Evolutionary conservation across 2,888 invertebrate species (phyloP).

Genomic region (Patella ulyssiponensis): DNA sequence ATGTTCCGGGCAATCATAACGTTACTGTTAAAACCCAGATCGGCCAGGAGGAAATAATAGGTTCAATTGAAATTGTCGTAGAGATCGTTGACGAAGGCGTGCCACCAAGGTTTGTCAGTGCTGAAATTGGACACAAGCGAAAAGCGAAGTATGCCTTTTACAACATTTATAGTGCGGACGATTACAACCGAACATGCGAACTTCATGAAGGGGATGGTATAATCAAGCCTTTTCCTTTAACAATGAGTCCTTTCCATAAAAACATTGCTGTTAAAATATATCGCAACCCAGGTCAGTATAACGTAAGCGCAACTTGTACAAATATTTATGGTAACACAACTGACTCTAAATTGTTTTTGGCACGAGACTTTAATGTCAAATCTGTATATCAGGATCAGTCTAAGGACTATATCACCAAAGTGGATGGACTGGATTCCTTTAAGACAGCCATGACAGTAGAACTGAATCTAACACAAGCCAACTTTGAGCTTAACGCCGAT

Average conservation of each 20-base stretch:
- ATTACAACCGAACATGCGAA: conserved; percentile 44
- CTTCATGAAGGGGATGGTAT: conserved; percentile 48
- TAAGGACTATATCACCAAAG: conserved; percentile 33
- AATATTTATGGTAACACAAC: conserved; percentile 56
- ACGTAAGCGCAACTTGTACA: conserved; percentile 46
- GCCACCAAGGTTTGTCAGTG: conserved; percentile 47
- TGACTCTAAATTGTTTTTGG: conserved; percentile 41
- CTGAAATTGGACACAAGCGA: conserved; percentile 41
- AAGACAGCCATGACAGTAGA: conserved; percentile 20
- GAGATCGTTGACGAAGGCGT: conserved; percentile 56
- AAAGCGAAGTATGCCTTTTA: conserved; percentile 31
- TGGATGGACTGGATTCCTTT: conserved; percentile 42
- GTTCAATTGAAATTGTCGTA: conserved; percentile 44
- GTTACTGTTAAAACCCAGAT: conserved; percentile 48
- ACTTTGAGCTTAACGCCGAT: conserved; percentile 6
- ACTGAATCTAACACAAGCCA: conserved; percentile 20
- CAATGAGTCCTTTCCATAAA: conserved; percentile 37
- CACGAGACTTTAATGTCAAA: conserved; percentile 44
- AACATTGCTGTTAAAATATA: conserved; percentile 41
- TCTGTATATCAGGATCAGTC: conserved; percentile 43
- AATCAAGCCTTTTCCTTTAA: conserved; percentile 11
- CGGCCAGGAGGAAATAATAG: conserved; percentile 42
- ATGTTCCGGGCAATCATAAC: conserved; percentile 48
- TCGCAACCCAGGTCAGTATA: conserved; percentile 51
- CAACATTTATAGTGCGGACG: conserved; percentile 46